Percentiles rank a stretch among this genome's conserved stretches.
These are phyloP conservation scores for Ochropleura leucogaster DNA, from an alignment of 2,888 invertebrate genomes.

Conservation along the genomic window DNA sequence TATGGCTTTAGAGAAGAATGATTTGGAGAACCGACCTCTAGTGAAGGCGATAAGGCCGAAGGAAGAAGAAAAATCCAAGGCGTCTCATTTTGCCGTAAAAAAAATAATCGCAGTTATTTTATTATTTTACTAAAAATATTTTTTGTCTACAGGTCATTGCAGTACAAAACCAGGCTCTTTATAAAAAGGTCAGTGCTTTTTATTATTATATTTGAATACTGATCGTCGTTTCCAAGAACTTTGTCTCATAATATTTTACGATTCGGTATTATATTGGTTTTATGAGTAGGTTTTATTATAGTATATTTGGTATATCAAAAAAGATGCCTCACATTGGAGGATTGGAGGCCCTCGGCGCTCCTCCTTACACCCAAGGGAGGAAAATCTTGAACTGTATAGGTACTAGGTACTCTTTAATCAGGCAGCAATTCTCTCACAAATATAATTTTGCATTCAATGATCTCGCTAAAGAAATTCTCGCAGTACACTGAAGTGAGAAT, in stretches of 20 bases:
- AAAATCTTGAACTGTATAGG: conserved; percentile 23
- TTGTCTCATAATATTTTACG: background rate
- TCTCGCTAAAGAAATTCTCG: conserved; percentile 62
- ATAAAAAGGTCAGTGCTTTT: conserved; percentile 34
- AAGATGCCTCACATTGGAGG: background rate
- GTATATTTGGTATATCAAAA: background rate
- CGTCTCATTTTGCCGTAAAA: background rate
- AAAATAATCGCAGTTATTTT: background rate
- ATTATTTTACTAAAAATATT: background rate
- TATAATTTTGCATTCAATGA: conserved; percentile 64
- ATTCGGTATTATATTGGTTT: background rate
- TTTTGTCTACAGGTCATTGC: conserved; percentile 29
- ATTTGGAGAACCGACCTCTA: too few relatives aligned
- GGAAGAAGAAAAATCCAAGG: background rate
- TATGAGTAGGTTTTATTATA: background rate
- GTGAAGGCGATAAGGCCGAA: too few relatives aligned
- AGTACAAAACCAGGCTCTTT: conserved; percentile 4
- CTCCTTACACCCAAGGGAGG: background rate
- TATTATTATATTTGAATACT: background rate
- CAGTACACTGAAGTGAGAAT: conserved; percentile 68
- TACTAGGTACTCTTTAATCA: conserved; percentile 51
- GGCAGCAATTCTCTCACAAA: conserved; percentile 50
- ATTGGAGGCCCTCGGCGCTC: background rate
- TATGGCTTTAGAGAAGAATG: too few relatives aligned
- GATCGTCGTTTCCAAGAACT: background rate